These are phyloP conservation scores for Trichoplusia ni DNA, from an alignment of 1,140 invertebrate species.

Conservation along the genomic window DNA sequence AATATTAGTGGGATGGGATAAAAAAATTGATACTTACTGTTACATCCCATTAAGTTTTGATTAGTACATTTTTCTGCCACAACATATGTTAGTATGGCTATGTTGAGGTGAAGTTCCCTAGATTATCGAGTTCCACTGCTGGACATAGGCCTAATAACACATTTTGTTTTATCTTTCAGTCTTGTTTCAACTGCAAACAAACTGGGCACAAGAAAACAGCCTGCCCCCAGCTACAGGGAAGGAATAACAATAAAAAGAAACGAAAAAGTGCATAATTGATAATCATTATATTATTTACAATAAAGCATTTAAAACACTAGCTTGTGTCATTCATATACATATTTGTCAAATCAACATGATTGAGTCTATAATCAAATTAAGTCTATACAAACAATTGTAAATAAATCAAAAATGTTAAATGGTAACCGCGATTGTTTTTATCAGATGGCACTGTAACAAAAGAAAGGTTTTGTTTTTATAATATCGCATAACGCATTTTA, in stretches of 20 bases:
- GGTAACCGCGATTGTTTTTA: not conserved
- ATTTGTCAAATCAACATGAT: slow-evolving; percentile 31
- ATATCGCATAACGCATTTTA: no score
- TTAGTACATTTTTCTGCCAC: no score
- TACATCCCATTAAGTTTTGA: no score
- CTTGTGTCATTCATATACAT: not conserved
- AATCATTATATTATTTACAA: slow-evolving; percentile 36
- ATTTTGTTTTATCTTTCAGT: slow-evolving; percentile 65
- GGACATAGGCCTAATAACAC: no score
- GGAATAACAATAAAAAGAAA: slow-evolving; percentile 62
- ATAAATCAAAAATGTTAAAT: slow-evolving; percentile 10
- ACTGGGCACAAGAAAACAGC: slow-evolving; percentile 72
- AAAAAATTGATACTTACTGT: no score
- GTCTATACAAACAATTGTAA: slow-evolving; percentile 27
- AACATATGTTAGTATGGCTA: no score
- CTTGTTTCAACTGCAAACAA: slow-evolving; percentile 73
- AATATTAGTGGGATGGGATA: no score
- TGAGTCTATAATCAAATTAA: slow-evolving; percentile 16
- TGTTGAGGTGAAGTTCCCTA: no score
- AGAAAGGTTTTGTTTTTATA: slow-evolving; percentile 10
- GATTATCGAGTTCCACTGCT: no score
- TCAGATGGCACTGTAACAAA: slow-evolving; percentile 49
- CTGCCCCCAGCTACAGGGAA: slow-evolving; percentile 54
- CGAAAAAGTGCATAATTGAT: slow-evolving; percentile 43
- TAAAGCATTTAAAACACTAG: slow-evolving; percentile 29